phyloP scores from a whole-genome alignment of 35 echinoderm and acorn worm genomes.

The Apostichopus japonicus region DNA sequence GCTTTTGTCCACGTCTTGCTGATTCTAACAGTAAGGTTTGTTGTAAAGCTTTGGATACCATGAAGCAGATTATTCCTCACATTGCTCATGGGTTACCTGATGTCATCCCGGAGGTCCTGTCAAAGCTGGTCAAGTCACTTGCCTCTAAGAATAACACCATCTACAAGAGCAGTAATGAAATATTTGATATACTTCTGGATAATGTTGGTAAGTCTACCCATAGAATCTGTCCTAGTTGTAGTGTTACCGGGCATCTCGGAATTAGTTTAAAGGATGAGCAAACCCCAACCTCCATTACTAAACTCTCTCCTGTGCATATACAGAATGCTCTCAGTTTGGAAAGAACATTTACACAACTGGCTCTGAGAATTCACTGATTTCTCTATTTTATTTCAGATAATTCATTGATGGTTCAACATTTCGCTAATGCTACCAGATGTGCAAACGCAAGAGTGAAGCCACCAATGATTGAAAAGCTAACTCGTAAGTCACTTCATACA shows the following conservation, averaged over 20 bases:
- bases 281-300: too few relatives aligned
- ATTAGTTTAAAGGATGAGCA: too few relatives aligned
- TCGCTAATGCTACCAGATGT: constrained; percentile 79
- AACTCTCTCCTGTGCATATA: too few relatives aligned
- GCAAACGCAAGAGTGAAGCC: constrained; percentile 92
- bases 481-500: constrained; percentile 74
- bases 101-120: constrained; percentile 66
- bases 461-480: constrained; percentile 91
- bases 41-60: constrained; percentile 75
- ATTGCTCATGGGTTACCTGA: constrained; percentile 77
- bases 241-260: too few relatives aligned
- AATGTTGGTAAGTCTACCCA: constrained; percentile 81
- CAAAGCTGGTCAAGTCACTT: constrained; percentile 75
- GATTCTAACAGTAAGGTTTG: constrained; percentile 98
- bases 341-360: neutral
- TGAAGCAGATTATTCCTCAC: constrained; percentile 82
- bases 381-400: constrained; percentile 63
- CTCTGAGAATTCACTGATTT: neutral
- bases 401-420: constrained; percentile 79
- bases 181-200: constrained; percentile 88
- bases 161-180: constrained; percentile 77
- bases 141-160: constrained; percentile 91
- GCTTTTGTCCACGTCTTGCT: constrained; percentile 74
- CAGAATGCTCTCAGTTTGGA: too few relatives aligned
- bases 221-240: too few relatives aligned